Evolutionary conservation across 2,797 vertebrate genomes (phyloP).

Genomic region (Morus bassanus): DNA sequence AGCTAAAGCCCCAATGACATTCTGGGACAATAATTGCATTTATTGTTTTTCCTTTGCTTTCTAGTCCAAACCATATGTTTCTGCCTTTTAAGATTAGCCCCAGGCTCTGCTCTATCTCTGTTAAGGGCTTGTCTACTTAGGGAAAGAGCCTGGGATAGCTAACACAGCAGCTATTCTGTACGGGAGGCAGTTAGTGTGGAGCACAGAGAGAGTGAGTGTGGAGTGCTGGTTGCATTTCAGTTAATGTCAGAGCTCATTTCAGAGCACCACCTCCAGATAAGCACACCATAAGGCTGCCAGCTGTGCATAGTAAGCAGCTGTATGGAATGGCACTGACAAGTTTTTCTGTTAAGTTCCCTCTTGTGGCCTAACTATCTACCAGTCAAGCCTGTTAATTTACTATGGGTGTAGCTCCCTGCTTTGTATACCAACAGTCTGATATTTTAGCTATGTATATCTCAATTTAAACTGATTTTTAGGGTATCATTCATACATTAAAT

Average conservation of each 20-base stretch:
- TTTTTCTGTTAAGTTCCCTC: not conserved
- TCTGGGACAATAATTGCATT: conserved; percentile 65
- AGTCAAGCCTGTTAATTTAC: not conserved
- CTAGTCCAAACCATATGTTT: conserved; percentile 64
- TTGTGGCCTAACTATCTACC: not conserved
- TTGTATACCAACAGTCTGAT: not conserved
- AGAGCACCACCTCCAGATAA: not conserved
- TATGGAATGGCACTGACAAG: not conserved
- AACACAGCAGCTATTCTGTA: not conserved
- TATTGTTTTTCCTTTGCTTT: conserved; percentile 66
- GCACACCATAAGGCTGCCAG: conserved; percentile 43
- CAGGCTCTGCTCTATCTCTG: conserved; percentile 56
- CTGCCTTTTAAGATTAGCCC: conserved; percentile 61
- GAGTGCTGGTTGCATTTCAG: not conserved
- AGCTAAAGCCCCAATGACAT: conserved; percentile 58
- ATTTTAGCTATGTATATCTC: not conserved
- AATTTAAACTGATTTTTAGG: not conserved
- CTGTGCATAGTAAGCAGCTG: conserved; percentile 24
- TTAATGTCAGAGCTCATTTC: not conserved
- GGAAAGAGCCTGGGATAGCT: not conserved
- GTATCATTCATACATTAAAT: not conserved
- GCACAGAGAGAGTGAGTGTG: not conserved
- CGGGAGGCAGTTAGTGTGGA: not conserved
- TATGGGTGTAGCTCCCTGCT: not conserved
- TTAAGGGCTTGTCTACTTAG: not conserved